Evolutionary conservation across 2,888 invertebrate species (phyloP), one percentile per base, ranked within the genome.

Genomic region (Cosmia pyralina): DNA sequence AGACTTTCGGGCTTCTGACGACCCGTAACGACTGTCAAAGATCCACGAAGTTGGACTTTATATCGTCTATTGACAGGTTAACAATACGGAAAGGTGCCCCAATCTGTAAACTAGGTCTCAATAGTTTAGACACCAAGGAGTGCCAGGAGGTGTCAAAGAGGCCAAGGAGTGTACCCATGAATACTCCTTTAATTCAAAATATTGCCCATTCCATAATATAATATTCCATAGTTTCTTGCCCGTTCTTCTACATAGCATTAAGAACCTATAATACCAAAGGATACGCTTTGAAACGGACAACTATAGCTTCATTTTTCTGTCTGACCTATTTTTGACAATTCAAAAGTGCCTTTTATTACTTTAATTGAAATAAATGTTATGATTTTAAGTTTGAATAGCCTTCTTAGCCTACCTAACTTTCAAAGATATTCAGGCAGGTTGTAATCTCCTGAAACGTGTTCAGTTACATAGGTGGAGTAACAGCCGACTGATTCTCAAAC

Each of bases 401-500:
- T n/a, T 8, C 1, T 8, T 19, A 28, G 44, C 0, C 1, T 22
- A 60, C 15, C 2, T 41, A 41, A 17, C 44, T 28, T 68, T 28
- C 0, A 6, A 46, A 55, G 11, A 28, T 41, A 13, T 17, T 22
- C 10, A 28, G 28, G 0, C 17, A 17, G 34, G 7, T 2, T 59
- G 4, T 13, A 38, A n/a, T 57, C 46, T 52, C 13, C 19, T 53
- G 64, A 81, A 75, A 59, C 75, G 59, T 68, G 28, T 52, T 53
- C 67, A 44, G 79, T 57, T 79, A 73, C 80, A 17, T 66, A 50
- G 17, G 2, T 52, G 11, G 8, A 22, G 65, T 55, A 55, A 8
- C 60, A 69, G 59, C 10, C 57, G 76, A 84, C 58, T 66, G 66
- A 81, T 77, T 69, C 48, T n/a, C 19, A 57, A 70, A 19, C 65